Evolutionary conservation across 2,888 invertebrate genomes (phyloP).

Genomic region (Lamellibrachia satsuma): DNA sequence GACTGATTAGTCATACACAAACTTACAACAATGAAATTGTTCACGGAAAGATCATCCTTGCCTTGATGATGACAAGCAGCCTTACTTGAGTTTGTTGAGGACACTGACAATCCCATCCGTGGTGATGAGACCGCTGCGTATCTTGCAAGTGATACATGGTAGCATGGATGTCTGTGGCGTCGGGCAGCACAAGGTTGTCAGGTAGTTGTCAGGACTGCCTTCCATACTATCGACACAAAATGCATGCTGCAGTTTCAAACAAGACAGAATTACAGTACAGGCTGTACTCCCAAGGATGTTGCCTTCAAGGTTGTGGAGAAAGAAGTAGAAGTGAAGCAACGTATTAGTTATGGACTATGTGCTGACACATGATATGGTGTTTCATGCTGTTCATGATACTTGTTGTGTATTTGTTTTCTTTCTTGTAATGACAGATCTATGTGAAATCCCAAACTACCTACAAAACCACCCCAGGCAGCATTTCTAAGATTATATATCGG

Average conservation of each 20-base stretch:
- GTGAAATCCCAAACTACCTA: too few species aligned
- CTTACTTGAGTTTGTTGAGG: conserved; percentile 46
- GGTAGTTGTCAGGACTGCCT: conserved; percentile 41
- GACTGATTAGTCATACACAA: too few species aligned
- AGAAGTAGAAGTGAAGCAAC: too few species aligned
- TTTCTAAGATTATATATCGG: too few species aligned
- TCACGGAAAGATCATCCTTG: neutral
- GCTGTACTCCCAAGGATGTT: neutral
- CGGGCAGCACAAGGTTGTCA: conserved; percentile 45
- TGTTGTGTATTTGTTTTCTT: too few species aligned
- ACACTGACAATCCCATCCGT: conserved; percentile 41
- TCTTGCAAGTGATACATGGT: conserved; percentile 38
- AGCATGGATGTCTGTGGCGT: conserved; percentile 39
- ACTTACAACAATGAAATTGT: too few species aligned
- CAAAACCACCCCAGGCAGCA: too few species aligned
- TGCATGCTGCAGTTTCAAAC: neutral
- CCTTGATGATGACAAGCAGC: neutral
- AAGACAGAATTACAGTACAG: neutral
- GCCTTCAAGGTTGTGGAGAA: too few species aligned
- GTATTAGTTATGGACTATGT: too few species aligned
- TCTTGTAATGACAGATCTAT: too few species aligned
- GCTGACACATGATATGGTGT: too few species aligned
- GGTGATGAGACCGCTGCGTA: conserved; percentile 46
- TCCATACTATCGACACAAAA: neutral
- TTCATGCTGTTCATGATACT: too few species aligned